Base-by-base conservation (phyloP, 1,140 invertebrate species). In the Carposina sasakii region DNA sequence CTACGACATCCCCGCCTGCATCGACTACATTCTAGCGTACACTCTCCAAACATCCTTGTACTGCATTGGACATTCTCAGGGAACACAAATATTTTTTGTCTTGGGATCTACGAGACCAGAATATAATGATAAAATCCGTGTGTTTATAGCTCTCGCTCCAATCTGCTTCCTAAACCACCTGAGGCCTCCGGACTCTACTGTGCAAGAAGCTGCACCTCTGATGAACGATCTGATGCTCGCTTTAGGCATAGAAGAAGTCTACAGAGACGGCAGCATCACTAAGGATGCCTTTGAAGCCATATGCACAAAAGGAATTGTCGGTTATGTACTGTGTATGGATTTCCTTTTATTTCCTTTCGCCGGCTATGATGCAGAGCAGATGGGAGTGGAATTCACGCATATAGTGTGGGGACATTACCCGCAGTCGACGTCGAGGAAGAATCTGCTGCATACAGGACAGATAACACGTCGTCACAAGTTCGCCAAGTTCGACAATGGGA, bases 1-100 rank as follows among this genome's bases (percentile, higher is more conserved):
- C 5, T 88, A 87, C 54, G 88, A 90, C 54, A 55, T 91, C 2
- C 89, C 90, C 24, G 86, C 90, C 28, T 86, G 88, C 63, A 84
- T 90, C 10, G 85, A 91, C 53, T 88, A 88, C 47, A 85, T 88
- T 17, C 43, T 89, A 40, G 57, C 83, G 21, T 33, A 60, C 52
- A 87, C 85, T 43, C 57, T 82, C 45, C 63, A 81, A 54, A 57
- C 66, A 48, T 60, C 71, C 39, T 49, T 89, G 0, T 67, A 67
- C 45, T 85, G 85, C 40, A 56, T 85, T 39, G 87, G 85, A 12
- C 52, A 54, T 21, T 54, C 52, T 5, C 52, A 54, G 84, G 84
- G 87, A 20, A 82, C 77, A 0, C 87, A 86, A 0, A 58, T 59
- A 0, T 85, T 86, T 43, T 88, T 87, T 48, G 87, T 88, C 1